These are phyloP conservation scores for Leptinotarsa juncta DNA, from an alignment of 2,888 invertebrate species.

Conservation along the genomic window DNA sequence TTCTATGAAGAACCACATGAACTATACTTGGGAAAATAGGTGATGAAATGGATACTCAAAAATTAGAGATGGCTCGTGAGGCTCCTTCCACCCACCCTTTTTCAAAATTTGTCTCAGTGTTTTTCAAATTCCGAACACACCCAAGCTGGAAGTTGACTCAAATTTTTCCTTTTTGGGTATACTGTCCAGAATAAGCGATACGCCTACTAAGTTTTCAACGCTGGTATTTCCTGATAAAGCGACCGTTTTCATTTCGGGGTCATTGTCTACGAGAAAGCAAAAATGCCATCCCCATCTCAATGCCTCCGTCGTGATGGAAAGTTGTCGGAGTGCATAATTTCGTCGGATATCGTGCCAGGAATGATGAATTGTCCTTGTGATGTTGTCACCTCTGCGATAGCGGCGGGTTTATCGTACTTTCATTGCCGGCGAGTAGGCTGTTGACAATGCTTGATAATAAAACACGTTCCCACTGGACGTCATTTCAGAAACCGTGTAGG, in stretches of 20 bases:
- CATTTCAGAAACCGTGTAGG: conserved; percentile 44
- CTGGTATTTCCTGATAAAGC: neutral
- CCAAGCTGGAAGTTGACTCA: too few relatives aligned
- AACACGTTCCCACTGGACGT: conserved; percentile 41
- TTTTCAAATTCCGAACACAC: too few relatives aligned
- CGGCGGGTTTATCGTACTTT: conserved; percentile 43
- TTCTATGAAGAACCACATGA: too few relatives aligned
- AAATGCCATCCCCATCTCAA: conserved; percentile 13
- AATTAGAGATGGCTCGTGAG: too few relatives aligned
- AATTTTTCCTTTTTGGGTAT: too few relatives aligned
- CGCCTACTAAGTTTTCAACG: too few relatives aligned
- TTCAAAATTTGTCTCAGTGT: too few relatives aligned
- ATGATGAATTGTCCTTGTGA: conserved; percentile 53
- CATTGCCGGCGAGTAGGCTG: conserved; percentile 37
- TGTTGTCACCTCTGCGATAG: conserved; percentile 51
- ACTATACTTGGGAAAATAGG: too few relatives aligned
- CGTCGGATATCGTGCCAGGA: conserved; percentile 39
- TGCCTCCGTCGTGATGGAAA: conserved; percentile 24
- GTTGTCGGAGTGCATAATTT: conserved; percentile 43
- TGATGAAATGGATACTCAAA: too few relatives aligned
- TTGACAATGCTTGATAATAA: conserved; percentile 46
- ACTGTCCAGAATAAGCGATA: too few relatives aligned
- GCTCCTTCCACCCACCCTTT: too few relatives aligned
- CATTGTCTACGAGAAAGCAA: conserved; percentile 4
- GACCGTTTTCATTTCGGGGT: neutral